A percentile compares a stretch with the other conserved stretches of the same genome.
Evolutionary conservation across 2,888 invertebrate species (phyloP).

Genomic region (Abscondita cerata): DNA sequence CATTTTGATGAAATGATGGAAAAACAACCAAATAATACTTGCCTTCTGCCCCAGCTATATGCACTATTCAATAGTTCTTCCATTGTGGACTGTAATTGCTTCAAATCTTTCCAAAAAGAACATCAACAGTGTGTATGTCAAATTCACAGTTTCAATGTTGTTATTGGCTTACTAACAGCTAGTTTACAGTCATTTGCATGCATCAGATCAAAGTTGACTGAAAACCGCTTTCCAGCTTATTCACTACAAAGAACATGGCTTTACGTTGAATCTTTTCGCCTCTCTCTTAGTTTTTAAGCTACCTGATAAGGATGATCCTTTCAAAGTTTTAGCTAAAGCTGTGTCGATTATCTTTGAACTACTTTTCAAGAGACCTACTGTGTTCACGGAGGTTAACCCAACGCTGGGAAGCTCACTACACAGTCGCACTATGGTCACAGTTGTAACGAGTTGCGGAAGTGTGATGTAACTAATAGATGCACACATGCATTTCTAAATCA

Average conservation of each 20-base stretch:
- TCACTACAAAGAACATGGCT: constrained; percentile 50
- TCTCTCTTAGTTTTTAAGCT: too few species aligned
- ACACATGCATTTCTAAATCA: constrained; percentile 66
- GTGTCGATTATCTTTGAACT: constrained; percentile 62
- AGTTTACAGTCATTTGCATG: constrained; percentile 47
- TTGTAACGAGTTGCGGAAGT: constrained; percentile 71
- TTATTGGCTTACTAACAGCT: constrained; percentile 49
- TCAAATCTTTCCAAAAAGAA: constrained; percentile 52
- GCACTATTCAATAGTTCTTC: constrained; percentile 44
- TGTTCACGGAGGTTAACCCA: constrained; percentile 83
- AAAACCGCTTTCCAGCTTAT: constrained; percentile 48
- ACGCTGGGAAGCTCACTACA: constrained; percentile 78
- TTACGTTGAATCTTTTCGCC: too few species aligned
- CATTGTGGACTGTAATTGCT: constrained; percentile 50
- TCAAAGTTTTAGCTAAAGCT: constrained; percentile 60
- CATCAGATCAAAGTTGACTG: constrained; percentile 43
- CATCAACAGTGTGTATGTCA: constrained; percentile 49
- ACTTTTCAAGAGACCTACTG: constrained; percentile 65
- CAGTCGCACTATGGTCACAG: constrained; percentile 69
- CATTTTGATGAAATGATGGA: too few species aligned
- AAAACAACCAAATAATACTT: too few species aligned
- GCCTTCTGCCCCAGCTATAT: constrained; percentile 13
- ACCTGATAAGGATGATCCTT: constrained; percentile 61
- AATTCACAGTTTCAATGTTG: constrained; percentile 42
- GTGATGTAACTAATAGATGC: constrained; percentile 75